These are phyloP conservation scores for Paramormyrops hopkinsi DNA, from an alignment of 2,797 vertebrate genomes.

Conservation along the genomic window DNA sequence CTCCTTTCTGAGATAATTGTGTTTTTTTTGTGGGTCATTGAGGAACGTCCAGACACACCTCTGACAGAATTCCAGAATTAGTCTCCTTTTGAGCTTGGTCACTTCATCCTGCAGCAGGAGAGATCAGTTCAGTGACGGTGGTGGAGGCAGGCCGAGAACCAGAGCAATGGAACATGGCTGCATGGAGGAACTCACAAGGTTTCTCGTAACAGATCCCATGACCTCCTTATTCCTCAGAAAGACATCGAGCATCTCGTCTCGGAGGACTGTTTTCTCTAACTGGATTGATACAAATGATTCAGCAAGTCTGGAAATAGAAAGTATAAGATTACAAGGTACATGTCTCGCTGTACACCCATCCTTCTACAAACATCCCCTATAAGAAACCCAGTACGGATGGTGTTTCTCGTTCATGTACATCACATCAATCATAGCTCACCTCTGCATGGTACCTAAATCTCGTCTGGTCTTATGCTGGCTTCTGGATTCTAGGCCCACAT, in stretches of 20 bases:
- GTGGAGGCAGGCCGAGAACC: background rate
- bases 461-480: background rate
- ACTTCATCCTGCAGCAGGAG: constrained; percentile 53
- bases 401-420: background rate
- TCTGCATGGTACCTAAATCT: constrained; percentile 11
- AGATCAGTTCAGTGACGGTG: background rate
- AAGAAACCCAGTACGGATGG: background rate
- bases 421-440: background rate
- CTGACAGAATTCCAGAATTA: constrained; percentile 62
- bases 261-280: constrained; percentile 57
- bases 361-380: background rate
- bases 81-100: constrained; percentile 58
- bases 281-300: constrained; percentile 69
- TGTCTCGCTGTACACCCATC: background rate
- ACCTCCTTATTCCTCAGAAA: constrained; percentile 58
- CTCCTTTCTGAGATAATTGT: background rate
- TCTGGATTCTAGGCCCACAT: constrained; percentile 26
- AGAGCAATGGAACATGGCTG: background rate
- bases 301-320: constrained; percentile 41
- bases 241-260: constrained; percentile 58
- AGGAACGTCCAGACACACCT: constrained; percentile 46
- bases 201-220: constrained; percentile 45
- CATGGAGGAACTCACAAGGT: constrained; percentile 47
- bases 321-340: background rate
- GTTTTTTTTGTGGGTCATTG: background rate